Base-by-base conservation (phyloP, 1,140 invertebrate genomes). In the Aphelinus atriplicis region DNA sequence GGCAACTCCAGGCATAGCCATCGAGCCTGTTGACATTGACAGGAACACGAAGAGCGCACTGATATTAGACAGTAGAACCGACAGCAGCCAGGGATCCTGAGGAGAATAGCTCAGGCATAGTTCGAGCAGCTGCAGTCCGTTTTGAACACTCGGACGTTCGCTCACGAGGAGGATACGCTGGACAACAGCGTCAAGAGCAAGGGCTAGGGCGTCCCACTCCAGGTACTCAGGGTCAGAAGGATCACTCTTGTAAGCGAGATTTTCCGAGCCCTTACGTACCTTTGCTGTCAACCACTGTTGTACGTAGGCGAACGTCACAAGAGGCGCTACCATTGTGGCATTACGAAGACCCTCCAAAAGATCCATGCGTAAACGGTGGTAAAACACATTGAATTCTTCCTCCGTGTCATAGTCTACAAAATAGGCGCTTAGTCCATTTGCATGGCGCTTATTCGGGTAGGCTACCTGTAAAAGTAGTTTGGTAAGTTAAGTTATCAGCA, bases 1-100 rank as follows among this genome's bases (percentile, higher is more conserved):
- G 1, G 92, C 90, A 0, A 92, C 92, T 0, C 93, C 93, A 7
- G 90, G 92, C 84, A 91, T 92, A 1, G 92, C 90, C 81, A 94
- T 91, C 70, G 94, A 93, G 78, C 94, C 93, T 26, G 94, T 94
- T 1, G 94, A 94, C 91, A 94, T 95, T 79, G 93, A 95, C 26
- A 97, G 89, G 84, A 97, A 97, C 7, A 96, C 93, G 84, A 97
- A 96, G 1, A 98, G 89, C 0, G 95, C 94, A 26, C 96, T 97
- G 72, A 97, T 94, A 83, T 95, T 95, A 0, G 96, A 97, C 1
- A 98, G 87, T 55, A 96, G 83, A 64, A 93, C 91, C 1, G 95
- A 97, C 9, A 96, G 85, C 46, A 97, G 90, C 62, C 95, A 88
- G 9, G 95, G 92, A 86, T 95, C 92, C 42, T 90, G 89, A 0